Percentiles rank a stretch among this genome's conserved stretches.
phyloP scores from a whole-genome alignment of 2,888 invertebrate species.

The Anarsia innoxiella region DNA sequence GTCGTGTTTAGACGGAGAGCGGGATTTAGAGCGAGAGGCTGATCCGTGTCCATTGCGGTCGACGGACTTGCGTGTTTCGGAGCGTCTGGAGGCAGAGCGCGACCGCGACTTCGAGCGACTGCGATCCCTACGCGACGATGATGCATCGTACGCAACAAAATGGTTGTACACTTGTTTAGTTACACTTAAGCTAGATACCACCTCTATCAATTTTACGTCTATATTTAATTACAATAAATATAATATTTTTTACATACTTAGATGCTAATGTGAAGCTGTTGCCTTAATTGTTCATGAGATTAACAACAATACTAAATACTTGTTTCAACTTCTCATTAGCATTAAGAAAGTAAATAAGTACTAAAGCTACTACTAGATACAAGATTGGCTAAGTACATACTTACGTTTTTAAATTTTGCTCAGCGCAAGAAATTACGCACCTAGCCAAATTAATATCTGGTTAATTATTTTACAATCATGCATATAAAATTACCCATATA shows the following conservation, averaged over 20 bases:
- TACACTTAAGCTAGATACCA: constrained; percentile 1
- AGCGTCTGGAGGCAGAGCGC: constrained; percentile 40
- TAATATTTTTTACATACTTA: no score
- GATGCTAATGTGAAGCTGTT: no score
- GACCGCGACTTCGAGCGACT: constrained; percentile 55
- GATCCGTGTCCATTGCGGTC: constrained; percentile 44
- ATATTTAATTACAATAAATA: no score
- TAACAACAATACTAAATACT: no score
- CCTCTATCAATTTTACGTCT: no score
- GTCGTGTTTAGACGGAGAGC: constrained; percentile 57
- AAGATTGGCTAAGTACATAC: constrained; percentile 43
- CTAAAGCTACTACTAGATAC: not conserved
- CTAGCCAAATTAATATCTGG: constrained; percentile 65
- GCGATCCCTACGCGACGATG: constrained; percentile 46
- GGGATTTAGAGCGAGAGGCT: constrained; percentile 59
- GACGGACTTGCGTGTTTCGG: constrained; percentile 29
- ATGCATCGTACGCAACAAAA: constrained; percentile 13
- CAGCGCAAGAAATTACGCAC: constrained; percentile 68
- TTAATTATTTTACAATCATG: constrained; percentile 50
- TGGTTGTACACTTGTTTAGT: constrained; percentile 7
- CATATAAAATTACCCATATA: constrained; percentile 21
- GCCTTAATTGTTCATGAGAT: no score
- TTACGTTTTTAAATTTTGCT: constrained; percentile 67
- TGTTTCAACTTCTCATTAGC: no score
- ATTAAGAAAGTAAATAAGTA: not conserved